These are phyloP conservation scores for Bactericera cockerelli DNA, from an alignment of 1,140 invertebrate species.

Conservation along the genomic window DNA sequence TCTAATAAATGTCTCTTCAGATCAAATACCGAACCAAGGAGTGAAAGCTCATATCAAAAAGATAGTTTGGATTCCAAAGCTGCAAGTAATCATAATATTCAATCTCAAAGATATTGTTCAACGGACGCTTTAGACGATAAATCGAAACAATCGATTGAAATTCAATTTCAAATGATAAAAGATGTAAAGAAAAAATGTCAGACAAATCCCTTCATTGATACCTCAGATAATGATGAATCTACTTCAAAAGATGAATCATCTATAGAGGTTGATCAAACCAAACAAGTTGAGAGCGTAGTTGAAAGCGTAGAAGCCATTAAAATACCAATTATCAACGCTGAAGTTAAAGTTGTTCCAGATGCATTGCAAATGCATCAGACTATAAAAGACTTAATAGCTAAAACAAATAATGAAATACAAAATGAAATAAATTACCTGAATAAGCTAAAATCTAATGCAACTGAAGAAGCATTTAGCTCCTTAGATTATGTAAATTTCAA, in stretches of 20 bases:
- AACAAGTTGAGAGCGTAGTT: background rate
- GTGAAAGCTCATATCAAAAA: background rate
- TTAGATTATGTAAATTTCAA: background rate
- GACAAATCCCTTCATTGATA: background rate
- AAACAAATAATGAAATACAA: no score
- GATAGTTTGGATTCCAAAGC: no score
- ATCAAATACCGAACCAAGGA: background rate
- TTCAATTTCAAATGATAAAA: background rate
- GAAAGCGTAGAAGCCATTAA: background rate
- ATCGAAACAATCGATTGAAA: slow-evolving; percentile 1
- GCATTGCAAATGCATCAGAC: background rate
- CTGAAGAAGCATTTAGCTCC: background rate
- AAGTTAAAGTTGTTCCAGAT: no score
- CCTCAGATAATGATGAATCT: background rate
- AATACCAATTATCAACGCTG: no score
- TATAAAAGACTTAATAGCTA: background rate
- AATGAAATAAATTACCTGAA: background rate
- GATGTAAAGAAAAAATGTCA: background rate
- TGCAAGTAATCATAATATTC: no score
- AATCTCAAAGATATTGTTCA: background rate
- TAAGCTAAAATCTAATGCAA: background rate
- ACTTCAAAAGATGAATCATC: background rate
- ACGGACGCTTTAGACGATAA: background rate
- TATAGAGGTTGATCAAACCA: no score
- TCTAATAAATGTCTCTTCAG: background rate